Evolutionary conservation across 2,888 invertebrate genomes (phyloP), one percentile per base, ranked within the genome.

Genomic region (Parnassius smintheus): DNA sequence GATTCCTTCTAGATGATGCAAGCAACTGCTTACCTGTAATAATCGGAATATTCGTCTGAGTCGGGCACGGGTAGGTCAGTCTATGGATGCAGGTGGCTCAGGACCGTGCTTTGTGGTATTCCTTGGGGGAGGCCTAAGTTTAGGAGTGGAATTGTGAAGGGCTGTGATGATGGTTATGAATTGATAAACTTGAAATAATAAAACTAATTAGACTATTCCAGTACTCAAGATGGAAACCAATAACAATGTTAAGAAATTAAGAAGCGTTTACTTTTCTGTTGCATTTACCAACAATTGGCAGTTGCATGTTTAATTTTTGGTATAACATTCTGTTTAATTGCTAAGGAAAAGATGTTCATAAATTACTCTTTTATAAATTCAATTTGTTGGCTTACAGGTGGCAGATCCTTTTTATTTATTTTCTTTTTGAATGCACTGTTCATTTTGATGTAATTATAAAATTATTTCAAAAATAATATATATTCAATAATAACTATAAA

Each of bases 401-500:
- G 59, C 9, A 59, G 18, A 11, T 59, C 59, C 18, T 48, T 48
- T 13, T 48, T 41, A 52, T 35, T 11, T 8, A 60, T 12, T 48
- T 60, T 60, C 54, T 60, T 54, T 54, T 60, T 60, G 9, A 53
- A 60, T 9, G 11, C 54, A 57, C 11, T 57, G 2, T 50, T 50
- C 50, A 50, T 57, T 42, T 13, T 48, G 48, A 54, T 44, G 3
- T 44, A 44, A 48, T 3, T 13, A 48, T n/a, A 7, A n/a, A 48
- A 48, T 1, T 4, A 13, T n/a, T 13, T 48, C 4, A 8, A 48
- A 13, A 48, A 12, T 48, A 48, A n/a, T 7, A 48, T 48, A n/a
- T 48, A 48, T 13, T 48, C 7, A 13, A n/a, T 13, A 48, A n/a
- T 48, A n/a, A n/a, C 11, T 48, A 48, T 2, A n/a, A 48, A 4